Evolutionary conservation across 1,140 invertebrate species (phyloP).

Genomic region (Lineus longissimus): DNA sequence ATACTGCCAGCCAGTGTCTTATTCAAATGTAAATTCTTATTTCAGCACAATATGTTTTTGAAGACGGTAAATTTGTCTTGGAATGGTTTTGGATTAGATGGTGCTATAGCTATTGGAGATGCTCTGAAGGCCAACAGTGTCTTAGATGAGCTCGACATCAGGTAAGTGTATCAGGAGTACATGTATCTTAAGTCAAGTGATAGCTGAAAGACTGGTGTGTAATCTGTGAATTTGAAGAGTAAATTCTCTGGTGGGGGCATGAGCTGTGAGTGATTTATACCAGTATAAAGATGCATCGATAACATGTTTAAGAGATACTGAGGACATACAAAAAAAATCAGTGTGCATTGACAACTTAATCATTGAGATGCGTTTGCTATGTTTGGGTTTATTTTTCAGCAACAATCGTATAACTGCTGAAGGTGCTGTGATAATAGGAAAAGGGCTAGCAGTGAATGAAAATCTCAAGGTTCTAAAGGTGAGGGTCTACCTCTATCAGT

Average conservation of each 20-base stretch:
- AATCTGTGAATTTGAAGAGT: too few species aligned
- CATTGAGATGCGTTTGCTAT: too few species aligned
- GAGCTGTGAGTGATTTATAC: too few species aligned
- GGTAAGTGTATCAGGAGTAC: slow-evolving; percentile 30
- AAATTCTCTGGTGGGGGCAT: too few species aligned
- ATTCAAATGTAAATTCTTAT: slow-evolving; percentile 9
- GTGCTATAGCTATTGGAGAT: slow-evolving; percentile 44
- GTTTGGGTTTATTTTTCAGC: slow-evolving; percentile 35
- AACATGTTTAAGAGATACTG: too few species aligned
- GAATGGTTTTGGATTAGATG: slow-evolving; percentile 53
- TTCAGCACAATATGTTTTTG: slow-evolving; percentile 48
- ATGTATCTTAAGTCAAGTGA: not conserved
- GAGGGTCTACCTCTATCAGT: slow-evolving; percentile 7
- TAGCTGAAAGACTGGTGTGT: too few species aligned
- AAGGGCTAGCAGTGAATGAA: slow-evolving; percentile 48
- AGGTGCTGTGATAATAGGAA: slow-evolving; percentile 49
- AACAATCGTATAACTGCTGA: slow-evolving; percentile 53
- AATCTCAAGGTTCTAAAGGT: slow-evolving; percentile 49
- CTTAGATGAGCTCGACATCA: slow-evolving; percentile 48
- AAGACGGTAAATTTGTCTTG: slow-evolving; percentile 50
- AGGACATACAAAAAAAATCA: too few species aligned
- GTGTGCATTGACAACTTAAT: too few species aligned
- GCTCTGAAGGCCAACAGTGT: slow-evolving; percentile 48
- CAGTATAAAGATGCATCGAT: too few species aligned
- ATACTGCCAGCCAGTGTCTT: too few species aligned